Evolutionary conservation across 2,888 invertebrate genomes (phyloP), one percentile per base, ranked within the genome.

Genomic region (Plutella xylostella): DNA sequence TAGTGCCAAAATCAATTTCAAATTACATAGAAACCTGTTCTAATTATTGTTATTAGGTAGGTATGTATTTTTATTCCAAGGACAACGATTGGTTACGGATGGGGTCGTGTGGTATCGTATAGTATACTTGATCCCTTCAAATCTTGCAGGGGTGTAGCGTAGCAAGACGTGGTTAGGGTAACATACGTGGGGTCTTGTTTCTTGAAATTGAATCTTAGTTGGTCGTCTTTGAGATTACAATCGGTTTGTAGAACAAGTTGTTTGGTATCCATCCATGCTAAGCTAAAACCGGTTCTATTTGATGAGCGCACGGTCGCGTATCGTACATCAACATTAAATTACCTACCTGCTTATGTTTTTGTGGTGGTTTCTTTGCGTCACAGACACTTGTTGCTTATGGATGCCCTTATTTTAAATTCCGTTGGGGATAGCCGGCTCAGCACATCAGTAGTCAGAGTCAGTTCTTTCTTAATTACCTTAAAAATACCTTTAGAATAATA

Each of bases 311-410:
- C 14, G 15, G 34, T 34, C 22, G 33, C 15, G 14, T n/a, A 33
- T 43, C 20, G 21, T 34, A 22, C 15, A 34, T 21, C 21, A 17
- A 6, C 6, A 9, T 5, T 43, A 34, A 21, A 43, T 17, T 33
- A 34, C 21, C 72, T 79, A 79, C 80, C 82, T 82, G 78, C 74
- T 69, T 61, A 51, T 58, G 69, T 73, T 78, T 78, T 78, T 78
- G 71, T 78, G 66, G 61, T 74, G 63, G 75, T 71, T 74, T 74
- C 70, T 56, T 74, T 70, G 71, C 72, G 70, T 70, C 69, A 69
- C 69, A 71, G 68, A 72, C 80, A 80, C 80, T 82, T 82, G 79
- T 79, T 77, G 77, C 72, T 71, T 61, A 60, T 73, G 74, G 72
- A 68, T 69, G 69, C 60, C 66, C 61, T 42, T 63, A 63, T 62